phyloP scores from a whole-genome alignment of 2,113 vertebrate species.

The Oceanodroma tethys region DNA sequence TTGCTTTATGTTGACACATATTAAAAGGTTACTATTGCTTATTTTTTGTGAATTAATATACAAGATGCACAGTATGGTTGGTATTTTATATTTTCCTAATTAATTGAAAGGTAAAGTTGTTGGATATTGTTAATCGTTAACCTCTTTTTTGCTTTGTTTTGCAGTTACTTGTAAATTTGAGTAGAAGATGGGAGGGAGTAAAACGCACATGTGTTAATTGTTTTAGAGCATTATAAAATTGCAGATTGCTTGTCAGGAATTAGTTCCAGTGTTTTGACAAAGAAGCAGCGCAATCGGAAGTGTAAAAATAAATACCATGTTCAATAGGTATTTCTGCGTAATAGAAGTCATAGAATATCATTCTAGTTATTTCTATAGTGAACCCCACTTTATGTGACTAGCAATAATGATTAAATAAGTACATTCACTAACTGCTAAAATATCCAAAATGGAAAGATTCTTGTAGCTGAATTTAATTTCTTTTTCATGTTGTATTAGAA shows the following conservation, averaged over 20 bases:
- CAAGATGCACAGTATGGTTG: background rate
- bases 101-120: background rate
- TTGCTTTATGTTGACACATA: background rate
- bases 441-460: background rate
- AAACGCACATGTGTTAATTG: background rate
- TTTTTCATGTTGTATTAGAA: slow-evolving; percentile 65
- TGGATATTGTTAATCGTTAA: background rate
- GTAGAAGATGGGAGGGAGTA: background rate
- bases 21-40: background rate
- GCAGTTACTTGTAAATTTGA: background rate
- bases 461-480: background rate
- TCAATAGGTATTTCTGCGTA: background rate
- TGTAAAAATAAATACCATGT: background rate
- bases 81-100: background rate
- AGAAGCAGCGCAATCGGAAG: background rate
- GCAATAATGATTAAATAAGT: background rate
- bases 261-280: background rate
- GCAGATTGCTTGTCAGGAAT: background rate
- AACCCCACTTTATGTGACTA: background rate
- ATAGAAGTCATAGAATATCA: background rate
- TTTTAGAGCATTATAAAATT: background rate
- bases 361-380: background rate
- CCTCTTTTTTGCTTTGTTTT: background rate
- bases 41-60: background rate
- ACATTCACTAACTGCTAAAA: background rate